A percentile compares a stretch with the other conserved stretches of the same genome.
Evolutionary conservation across 2,113 vertebrate species (phyloP).

Genomic region (Apodemus speciosus): DNA sequence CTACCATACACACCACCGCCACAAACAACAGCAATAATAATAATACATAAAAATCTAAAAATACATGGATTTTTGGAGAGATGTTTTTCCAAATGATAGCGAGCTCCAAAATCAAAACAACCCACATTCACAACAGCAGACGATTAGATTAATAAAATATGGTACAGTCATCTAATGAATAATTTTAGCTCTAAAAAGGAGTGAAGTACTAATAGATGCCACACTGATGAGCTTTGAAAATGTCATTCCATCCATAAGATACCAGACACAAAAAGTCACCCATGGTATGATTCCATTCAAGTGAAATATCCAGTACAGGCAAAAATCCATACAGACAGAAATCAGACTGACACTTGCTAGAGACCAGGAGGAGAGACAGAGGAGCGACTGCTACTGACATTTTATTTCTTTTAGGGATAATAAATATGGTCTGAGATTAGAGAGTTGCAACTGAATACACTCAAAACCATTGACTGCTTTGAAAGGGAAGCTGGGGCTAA

Average conservation of each 20-base stretch:
- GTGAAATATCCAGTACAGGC: background rate
- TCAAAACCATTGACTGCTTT: background rate
- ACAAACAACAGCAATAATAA: background rate
- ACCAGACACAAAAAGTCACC: background rate
- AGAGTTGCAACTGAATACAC: background rate
- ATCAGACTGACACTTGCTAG: background rate
- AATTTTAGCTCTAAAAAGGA: background rate
- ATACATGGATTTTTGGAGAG: background rate
- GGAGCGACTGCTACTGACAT: background rate
- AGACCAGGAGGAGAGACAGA: background rate
- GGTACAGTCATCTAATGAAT: background rate
- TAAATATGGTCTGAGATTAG: conserved; percentile 29
- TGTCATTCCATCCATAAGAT: background rate
- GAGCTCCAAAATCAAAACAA: conserved; percentile 10
- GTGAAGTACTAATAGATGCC: background rate
- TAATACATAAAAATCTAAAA: background rate
- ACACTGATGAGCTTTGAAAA: background rate
- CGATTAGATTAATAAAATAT: background rate
- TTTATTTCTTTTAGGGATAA: background rate
- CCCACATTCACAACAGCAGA: background rate
- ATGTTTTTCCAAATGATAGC: background rate
- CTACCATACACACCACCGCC: background rate
- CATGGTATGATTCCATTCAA: conserved; percentile 4
- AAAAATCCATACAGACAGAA: background rate
- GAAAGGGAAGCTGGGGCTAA: background rate